Evolutionary conservation across 2,888 invertebrate species (phyloP), one percentile per base, ranked within the genome.

Genomic region (Agriopis leucophaearia): DNA sequence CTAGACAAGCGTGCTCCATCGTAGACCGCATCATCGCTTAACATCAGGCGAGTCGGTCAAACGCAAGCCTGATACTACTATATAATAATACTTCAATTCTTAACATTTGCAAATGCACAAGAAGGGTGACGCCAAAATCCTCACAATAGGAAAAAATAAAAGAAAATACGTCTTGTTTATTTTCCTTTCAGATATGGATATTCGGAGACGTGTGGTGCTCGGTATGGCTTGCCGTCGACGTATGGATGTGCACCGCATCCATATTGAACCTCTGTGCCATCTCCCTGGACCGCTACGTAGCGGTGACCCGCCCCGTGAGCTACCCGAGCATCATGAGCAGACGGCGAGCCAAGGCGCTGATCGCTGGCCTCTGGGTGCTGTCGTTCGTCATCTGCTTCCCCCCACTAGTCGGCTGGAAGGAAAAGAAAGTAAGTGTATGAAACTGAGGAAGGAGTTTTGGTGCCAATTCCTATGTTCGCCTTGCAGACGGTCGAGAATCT

Each of bases 171-270:
- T n/a, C n/a, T n/a, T n/a, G n/a, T n/a, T n/a, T n/a, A n/a, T n/a
- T n/a, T n/a, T n/a, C 47, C n/a, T 77, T 79, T 48, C 94, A 98
- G 96, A 96, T 98, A 85, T 99, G 99, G 99, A 97, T 99, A 81
- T 99, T 99, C 87, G 99, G 99, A 58, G 97, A 97, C 88, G 95
- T 98, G 52, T 99, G 99, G 98, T 99, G 99, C 92, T 97, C 97
- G 70, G 96, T 98, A 75, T 99, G 99, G 99, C 94, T 99, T 73
- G 99, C 99, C 0, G 96, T 99, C 66, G 99, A 99, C 90, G 99
- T 99, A 12, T 99, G 99, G 98, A 97, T 99, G 97, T 99, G 99
- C 93, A 99, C 99, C 0, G 98, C 99, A 0, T 99, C 98, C 79
- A 99, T 99, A 81, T 95, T 99, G 78, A 99, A 99, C 91, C 95